phyloP scores from a whole-genome alignment of 2,888 invertebrate species.

The Drosophila trichaetosa region DNA sequence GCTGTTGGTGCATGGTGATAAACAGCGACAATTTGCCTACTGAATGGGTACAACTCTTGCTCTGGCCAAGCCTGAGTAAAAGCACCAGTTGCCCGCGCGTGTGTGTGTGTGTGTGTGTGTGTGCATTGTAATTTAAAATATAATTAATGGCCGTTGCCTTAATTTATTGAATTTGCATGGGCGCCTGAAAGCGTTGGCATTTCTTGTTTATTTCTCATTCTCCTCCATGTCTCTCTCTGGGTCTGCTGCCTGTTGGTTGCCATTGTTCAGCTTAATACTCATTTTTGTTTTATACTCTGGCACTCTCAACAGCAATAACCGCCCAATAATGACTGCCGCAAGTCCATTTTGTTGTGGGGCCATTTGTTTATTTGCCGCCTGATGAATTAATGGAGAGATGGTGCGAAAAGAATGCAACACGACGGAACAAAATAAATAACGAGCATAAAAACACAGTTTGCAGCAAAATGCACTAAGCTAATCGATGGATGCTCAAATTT shows the following conservation, averaged over 20 bases:
- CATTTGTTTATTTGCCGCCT: slow-evolving; percentile 69
- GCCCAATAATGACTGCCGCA: slow-evolving; percentile 76
- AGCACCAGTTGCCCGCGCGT: slow-evolving; percentile 28
- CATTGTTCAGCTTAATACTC: slow-evolving; percentile 66
- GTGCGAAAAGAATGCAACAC: slow-evolving; percentile 22
- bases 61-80: slow-evolving; percentile 23
- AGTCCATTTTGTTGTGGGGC: slow-evolving; percentile 64
- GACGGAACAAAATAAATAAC: slow-evolving; percentile 36
- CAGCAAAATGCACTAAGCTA: neutral
- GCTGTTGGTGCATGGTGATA: slow-evolving; percentile 69
- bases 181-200: slow-evolving; percentile 51
- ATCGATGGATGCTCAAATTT: neutral
- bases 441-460: neutral
- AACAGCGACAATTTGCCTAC: slow-evolving; percentile 81
- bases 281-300: slow-evolving; percentile 46
- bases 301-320: slow-evolving; percentile 49
- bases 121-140: slow-evolving; percentile 80
- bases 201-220: slow-evolving; percentile 43
- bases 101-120: slow-evolving; percentile 23
- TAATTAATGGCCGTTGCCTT: slow-evolving; percentile 78
- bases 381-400: slow-evolving; percentile 71
- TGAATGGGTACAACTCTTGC: slow-evolving; percentile 73
- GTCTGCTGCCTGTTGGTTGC: slow-evolving; percentile 23
- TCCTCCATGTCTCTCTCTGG: slow-evolving; percentile 6
- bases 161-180: slow-evolving; percentile 81